Conservation (phyloP, 92 coral and sea anemone genomes). For the Blastomussa wellsi region DNA sequence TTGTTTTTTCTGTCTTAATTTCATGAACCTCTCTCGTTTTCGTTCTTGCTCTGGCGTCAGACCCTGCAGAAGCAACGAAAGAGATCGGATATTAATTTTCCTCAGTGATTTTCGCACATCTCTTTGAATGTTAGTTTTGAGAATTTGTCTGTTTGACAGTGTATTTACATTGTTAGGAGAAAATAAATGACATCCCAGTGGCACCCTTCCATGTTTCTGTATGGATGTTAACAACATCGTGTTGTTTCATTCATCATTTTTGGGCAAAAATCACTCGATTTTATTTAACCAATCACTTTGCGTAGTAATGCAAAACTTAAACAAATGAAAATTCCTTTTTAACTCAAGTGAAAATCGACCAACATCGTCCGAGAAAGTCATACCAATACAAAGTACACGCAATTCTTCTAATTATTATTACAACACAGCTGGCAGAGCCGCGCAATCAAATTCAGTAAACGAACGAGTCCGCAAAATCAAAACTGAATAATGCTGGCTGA, state of each 20-base stretch:
- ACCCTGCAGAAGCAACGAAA: constrained; percentile 42
- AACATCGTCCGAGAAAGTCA: not conserved
- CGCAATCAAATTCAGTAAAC: too few species aligned
- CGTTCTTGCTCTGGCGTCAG: constrained; percentile 93
- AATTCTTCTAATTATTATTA: not conserved
- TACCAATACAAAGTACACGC: too few species aligned
- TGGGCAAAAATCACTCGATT: too few species aligned
- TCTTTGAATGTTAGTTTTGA: not conserved
- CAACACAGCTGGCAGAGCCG: too few species aligned
- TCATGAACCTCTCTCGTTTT: constrained; percentile 77
- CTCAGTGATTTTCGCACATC: not conserved
- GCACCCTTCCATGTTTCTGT: not conserved
- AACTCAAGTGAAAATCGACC: too few species aligned
- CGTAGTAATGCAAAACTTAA: too few species aligned
- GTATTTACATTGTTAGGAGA: not conserved
- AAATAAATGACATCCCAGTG: not conserved
- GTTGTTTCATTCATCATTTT: too few species aligned
- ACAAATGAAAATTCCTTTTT: too few species aligned
- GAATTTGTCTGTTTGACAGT: not conserved
- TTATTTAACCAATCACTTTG: too few species aligned
- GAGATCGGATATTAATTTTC: not conserved
- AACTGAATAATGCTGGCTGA: too few species aligned
- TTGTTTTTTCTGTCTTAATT: constrained; percentile 77
- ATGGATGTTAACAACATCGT: too few species aligned
- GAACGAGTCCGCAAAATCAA: too few species aligned